These are phyloP conservation scores for Agrypnia vestita DNA, from an alignment of 1,140 invertebrate genomes.

Conservation along the genomic window DNA sequence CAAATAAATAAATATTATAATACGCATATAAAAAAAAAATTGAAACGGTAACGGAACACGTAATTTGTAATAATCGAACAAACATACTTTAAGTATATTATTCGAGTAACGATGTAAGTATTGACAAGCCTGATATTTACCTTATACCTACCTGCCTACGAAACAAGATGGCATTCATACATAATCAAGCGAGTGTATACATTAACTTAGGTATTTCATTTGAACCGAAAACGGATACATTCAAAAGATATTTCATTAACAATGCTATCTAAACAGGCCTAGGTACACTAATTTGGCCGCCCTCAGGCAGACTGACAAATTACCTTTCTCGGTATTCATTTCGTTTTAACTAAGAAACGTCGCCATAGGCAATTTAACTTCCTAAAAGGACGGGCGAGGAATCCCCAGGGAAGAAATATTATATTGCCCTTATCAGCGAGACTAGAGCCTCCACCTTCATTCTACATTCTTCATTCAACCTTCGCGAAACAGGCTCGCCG, in stretches of 20 bases:
- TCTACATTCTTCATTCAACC: neutral
- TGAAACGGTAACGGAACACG: too few species aligned
- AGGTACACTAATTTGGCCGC: neutral
- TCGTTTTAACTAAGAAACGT: constrained; percentile 1
- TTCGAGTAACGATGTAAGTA: too few species aligned
- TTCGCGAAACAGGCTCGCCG: too few species aligned
- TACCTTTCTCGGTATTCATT: constrained; percentile 17
- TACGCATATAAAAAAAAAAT: too few species aligned
- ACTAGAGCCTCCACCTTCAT: neutral
- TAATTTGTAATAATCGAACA: too few species aligned
- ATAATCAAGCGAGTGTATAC: too few species aligned
- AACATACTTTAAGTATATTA: too few species aligned
- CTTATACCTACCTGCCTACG: too few species aligned
- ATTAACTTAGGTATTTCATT: too few species aligned
- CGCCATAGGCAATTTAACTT: constrained; percentile 20
- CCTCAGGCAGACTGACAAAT: constrained; percentile 5
- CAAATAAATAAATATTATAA: too few species aligned
- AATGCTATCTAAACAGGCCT: neutral
- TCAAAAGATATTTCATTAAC: neutral
- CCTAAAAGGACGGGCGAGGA: neutral
- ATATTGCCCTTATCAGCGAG: constrained; percentile 14
- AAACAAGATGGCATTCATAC: too few species aligned
- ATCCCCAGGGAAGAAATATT: constrained; percentile 9
- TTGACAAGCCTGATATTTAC: too few species aligned
- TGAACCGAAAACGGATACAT: neutral